A percentile compares a stretch with the other conserved stretches of the same genome.
These are phyloP conservation scores for Ypsolopha scabrella DNA, from an alignment of 2,888 invertebrate species.

Conservation along the genomic window DNA sequence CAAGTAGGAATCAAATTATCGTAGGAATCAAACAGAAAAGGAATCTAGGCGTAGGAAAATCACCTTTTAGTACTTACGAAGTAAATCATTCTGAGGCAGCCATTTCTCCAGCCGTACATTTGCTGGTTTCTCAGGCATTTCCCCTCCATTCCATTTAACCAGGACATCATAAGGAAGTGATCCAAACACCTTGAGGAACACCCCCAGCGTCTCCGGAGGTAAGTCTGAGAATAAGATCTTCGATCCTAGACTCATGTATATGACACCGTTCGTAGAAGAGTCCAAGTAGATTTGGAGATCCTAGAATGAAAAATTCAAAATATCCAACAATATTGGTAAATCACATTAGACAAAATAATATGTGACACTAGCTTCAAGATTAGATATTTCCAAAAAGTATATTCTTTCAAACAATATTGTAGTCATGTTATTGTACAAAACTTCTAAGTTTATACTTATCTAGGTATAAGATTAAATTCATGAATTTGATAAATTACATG, in stretches of 20 bases:
- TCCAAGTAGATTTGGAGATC: background rate
- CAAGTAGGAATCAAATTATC: too few species aligned
- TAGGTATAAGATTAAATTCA: too few species aligned
- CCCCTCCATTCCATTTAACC: conserved; percentile 4
- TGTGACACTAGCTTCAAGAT: background rate
- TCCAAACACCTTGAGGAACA: background rate
- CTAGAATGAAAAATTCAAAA: background rate
- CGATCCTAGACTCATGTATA: conserved; percentile 3
- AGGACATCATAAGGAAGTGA: conserved; percentile 4
- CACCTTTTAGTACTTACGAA: background rate
- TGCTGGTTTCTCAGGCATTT: background rate
- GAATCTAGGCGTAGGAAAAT: too few species aligned
- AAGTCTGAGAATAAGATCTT: conserved; percentile 2
- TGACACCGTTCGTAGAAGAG: conserved; percentile 1
- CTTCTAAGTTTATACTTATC: too few species aligned
- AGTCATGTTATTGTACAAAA: too few species aligned
- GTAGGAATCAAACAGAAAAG: too few species aligned
- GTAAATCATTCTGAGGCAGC: conserved; percentile 5
- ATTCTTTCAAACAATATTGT: too few species aligned
- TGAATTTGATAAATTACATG: too few species aligned
- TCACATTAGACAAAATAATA: background rate
- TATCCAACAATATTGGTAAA: too few species aligned
- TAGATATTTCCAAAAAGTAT: background rate
- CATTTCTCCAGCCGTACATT: background rate
- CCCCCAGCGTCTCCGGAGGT: background rate